These are phyloP conservation scores for Aphelinus atriplicis DNA, from an alignment of 1,140 invertebrate species.

Conservation along the genomic window DNA sequence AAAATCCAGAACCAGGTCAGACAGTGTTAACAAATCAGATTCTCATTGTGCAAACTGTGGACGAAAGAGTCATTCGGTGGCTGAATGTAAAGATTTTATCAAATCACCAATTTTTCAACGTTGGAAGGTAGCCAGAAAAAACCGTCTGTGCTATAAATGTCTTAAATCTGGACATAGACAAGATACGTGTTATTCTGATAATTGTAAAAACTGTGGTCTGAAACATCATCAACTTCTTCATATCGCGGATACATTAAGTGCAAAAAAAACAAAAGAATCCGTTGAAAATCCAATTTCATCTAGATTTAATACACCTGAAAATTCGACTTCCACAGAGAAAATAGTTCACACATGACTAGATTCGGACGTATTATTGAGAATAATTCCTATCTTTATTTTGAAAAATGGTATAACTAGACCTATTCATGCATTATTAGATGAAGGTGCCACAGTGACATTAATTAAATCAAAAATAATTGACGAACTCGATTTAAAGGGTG, in stretches of 20 bases:
- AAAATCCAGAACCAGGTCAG: not conserved
- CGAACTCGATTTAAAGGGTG: not conserved
- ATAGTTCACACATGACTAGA: no score
- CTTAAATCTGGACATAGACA: not conserved
- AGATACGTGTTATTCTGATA: not conserved
- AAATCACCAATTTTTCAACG: no score
- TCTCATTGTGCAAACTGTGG: not conserved
- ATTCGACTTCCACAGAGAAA: no score
- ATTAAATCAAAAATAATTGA: not conserved
- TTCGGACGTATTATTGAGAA: not conserved
- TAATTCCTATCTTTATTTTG: not conserved
- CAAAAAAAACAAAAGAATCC: no score
- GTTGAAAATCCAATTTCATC: no score
- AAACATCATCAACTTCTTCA: constrained; percentile 1
- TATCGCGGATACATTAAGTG: no score
- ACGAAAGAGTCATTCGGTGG: not conserved
- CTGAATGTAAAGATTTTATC: no score
- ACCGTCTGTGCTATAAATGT: no score
- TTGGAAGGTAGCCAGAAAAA: no score
- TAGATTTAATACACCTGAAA: no score
- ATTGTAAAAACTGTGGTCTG: not conserved
- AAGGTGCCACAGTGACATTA: not conserved
- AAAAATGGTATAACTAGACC: not conserved
- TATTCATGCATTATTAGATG: not conserved
- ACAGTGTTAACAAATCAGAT: not conserved